Evolutionary conservation across 1,140 invertebrate species (phyloP), one percentile per base, ranked within the genome.

Genomic region (Saccostrea cuccullata): DNA sequence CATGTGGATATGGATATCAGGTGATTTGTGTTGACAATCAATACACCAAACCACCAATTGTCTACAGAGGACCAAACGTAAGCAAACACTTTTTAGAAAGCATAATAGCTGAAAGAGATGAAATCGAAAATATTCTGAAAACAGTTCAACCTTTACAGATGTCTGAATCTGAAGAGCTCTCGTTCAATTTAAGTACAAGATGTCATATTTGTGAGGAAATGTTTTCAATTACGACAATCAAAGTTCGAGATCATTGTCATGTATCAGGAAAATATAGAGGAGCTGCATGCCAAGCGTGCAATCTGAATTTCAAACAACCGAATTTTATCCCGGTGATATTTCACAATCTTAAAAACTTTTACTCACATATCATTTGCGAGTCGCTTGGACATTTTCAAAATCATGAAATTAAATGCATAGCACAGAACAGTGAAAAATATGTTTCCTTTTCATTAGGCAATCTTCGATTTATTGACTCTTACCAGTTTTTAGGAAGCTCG

Each of bases 301-400:
- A 90, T 85, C 58, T 90, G 2, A 82, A 86, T 26, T 90, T 87
- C 55, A 30, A 23, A 23, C 56, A 70, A n/a, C 70, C 86, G 23
- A 90, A 73, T 6, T 73, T 84, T 47, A 88, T 94, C 83, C 94
- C 94, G 13, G 89, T 95, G 40, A 88, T 95, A 86, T 94, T 95
- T 86, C 95, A 95, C 90, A 95, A 95, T 92, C 89, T 95, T 15
- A 84, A 70, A 26, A 92, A 91, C 0, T 95, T 95, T 92, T 93
- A 95, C 90, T 55, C 89, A 56, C 94, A 95, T 89, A 84, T 95
- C 2, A 91, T 95, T 84, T 92, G 95, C 20, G 91, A 93, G 91
- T 89, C 89, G n/a, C 84, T 94, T n/a, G 89, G 90, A n/a, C 8
- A 90, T 13, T 85, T 92, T 91, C 85, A 91, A 47, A 91, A 89